Percentiles rank a stretch among this genome's conserved stretches.
phyloP scores from a whole-genome alignment of 2,888 invertebrate species.

The Colletes collaris region DNA sequence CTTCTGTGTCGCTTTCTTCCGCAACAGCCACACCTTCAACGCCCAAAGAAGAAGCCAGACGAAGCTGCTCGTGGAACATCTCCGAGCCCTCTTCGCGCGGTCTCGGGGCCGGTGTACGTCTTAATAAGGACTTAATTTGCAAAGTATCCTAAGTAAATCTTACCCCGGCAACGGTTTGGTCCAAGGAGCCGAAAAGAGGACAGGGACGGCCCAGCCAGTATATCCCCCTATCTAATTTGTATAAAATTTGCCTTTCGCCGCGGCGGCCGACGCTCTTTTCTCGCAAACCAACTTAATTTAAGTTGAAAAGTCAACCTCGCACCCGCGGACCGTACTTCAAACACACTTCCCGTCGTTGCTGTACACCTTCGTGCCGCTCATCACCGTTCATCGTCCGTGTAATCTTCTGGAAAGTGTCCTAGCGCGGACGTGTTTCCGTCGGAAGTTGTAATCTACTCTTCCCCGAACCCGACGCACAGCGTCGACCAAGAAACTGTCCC shows the following conservation, averaged over 20 bases:
- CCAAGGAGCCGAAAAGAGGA: constrained; percentile 24
- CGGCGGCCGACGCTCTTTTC: constrained; percentile 20
- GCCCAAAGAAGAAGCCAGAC: not conserved
- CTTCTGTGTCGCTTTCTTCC: no score
- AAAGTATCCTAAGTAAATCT: constrained; percentile 66
- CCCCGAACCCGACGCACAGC: not conserved
- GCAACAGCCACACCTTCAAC: not conserved
- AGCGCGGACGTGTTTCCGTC: not conserved
- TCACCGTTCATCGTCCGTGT: constrained; percentile 24
- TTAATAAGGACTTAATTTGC: constrained; percentile 68
- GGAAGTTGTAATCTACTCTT: not conserved
- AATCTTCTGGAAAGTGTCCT: constrained; percentile 23
- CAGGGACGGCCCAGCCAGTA: constrained; percentile 23
- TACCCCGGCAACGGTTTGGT: constrained; percentile 29
- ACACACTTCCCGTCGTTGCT: constrained; percentile 36
- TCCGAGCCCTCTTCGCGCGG: constrained; percentile 27
- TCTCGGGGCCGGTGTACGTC: constrained; percentile 47
- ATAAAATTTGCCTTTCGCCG: constrained; percentile 71
- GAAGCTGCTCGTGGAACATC: constrained; percentile 19
- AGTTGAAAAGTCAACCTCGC: constrained; percentile 74
- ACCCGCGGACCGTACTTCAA: constrained; percentile 51
- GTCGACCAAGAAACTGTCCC: not conserved
- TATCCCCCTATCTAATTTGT: constrained; percentile 68
- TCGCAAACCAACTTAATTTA: constrained; percentile 73
- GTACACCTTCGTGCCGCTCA: not conserved